Conservation (phyloP, 1,140 invertebrate species). For the Bombus breviceps region DNA sequence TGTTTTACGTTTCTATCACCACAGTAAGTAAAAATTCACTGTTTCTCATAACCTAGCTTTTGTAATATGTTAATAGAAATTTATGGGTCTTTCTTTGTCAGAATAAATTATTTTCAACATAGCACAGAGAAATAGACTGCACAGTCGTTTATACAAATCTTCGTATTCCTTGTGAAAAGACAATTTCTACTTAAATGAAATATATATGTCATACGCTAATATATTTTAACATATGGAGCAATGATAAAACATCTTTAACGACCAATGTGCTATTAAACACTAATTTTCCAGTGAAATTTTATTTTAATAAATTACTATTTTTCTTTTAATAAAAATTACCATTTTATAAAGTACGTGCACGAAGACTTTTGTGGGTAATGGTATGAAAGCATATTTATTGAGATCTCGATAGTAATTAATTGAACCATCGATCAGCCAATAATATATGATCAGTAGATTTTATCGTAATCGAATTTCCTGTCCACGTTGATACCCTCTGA, state of each 20-base stretch:
- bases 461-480: background rate
- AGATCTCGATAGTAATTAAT: background rate
- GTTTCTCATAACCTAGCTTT: background rate
- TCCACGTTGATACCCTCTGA: background rate
- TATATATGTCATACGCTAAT: background rate
- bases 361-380: background rate
- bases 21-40: no score
- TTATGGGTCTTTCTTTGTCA: background rate
- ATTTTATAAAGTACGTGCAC: background rate
- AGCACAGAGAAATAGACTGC: background rate
- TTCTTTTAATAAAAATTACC: background rate
- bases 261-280: background rate
- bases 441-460: background rate
- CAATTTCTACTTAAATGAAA: background rate
- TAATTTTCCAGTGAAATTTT: background rate
- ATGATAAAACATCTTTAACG: background rate
- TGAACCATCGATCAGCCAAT: background rate
- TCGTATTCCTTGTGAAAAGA: background rate
- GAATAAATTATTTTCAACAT: background rate
- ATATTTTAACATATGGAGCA: background rate
- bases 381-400: background rate
- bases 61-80: background rate
- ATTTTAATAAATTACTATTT: no score
- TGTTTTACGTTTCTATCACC: no score
- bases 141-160: background rate